These are phyloP conservation scores for Tarsius wallacei DNA, from an alignment of 2,797 vertebrate genomes.

Conservation along the genomic window DNA sequence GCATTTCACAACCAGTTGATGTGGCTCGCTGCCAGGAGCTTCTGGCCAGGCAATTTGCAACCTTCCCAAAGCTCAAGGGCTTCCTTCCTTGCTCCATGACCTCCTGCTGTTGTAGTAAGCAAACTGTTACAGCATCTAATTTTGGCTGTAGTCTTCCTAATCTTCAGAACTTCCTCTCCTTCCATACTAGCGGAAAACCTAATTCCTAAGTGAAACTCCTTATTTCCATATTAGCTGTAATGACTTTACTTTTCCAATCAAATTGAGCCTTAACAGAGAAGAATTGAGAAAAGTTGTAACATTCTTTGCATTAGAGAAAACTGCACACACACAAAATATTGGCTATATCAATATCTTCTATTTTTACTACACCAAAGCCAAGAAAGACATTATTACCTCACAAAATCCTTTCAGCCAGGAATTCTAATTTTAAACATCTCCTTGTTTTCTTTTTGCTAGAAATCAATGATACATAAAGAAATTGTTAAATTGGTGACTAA, in stretches of 20 bases:
- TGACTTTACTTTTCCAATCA: neutral
- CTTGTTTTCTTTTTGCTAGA: slow-evolving; percentile 55
- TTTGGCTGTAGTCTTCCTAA: neutral
- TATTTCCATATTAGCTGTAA: neutral
- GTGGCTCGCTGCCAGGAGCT: neutral
- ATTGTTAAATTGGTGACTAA: neutral
- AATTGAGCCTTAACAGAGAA: neutral
- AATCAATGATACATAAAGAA: neutral
- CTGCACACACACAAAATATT: neutral
- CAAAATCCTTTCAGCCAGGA: slow-evolving; percentile 20
- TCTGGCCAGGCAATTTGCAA: rapidly evolving
- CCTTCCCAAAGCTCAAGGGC: neutral
- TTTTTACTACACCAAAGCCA: slow-evolving; percentile 7
- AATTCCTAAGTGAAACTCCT: neutral
- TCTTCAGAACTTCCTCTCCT: neutral
- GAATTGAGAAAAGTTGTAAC: neutral
- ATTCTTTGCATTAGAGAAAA: neutral
- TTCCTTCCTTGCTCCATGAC: rapidly evolving
- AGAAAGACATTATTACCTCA: neutral
- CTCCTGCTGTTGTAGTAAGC: no score
- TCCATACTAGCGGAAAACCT: neutral
- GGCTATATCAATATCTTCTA: neutral
- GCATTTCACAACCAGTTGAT: rapidly evolving
- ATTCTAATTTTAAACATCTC: slow-evolving; percentile 55
- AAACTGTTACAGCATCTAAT: neutral